phyloP scores from a whole-genome alignment of 2,888 invertebrate genomes.

The Arctia plantaginis region DNA sequence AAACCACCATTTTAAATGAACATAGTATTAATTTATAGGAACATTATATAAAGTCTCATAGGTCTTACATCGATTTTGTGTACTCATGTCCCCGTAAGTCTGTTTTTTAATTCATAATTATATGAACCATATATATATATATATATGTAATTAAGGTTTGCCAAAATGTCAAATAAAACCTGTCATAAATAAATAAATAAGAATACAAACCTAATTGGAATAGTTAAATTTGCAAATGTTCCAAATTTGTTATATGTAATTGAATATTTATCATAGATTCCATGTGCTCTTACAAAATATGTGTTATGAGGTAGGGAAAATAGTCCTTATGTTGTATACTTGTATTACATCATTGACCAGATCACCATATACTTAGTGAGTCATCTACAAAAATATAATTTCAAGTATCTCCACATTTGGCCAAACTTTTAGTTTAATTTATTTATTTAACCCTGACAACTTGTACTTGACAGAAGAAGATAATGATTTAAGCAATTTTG shows the following conservation, averaged over 20 bases:
- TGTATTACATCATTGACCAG: conserved; percentile 48
- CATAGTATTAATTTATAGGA: no score
- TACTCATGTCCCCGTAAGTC: not conserved
- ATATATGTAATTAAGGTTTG: no score
- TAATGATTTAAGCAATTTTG: conserved; percentile 8
- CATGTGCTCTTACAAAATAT: not conserved
- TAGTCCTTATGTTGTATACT: conserved; percentile 41
- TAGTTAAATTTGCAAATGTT: not conserved
- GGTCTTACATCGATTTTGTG: not conserved
- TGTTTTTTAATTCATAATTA: no score
- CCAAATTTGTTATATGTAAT: not conserved
- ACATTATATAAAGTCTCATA: not conserved
- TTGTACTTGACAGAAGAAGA: conserved; percentile 19
- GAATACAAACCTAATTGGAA: no score
- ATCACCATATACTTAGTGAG: conserved; percentile 43
- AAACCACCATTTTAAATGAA: no score
- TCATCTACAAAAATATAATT: conserved; percentile 37
- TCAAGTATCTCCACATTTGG: conserved; percentile 29
- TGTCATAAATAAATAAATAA: no score
- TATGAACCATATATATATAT: no score
- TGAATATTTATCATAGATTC: not conserved
- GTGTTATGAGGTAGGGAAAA: conserved; percentile 31
- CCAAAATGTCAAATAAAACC: no score
- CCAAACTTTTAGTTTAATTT: conserved; percentile 25
- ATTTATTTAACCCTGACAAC: conserved; percentile 38